A percentile compares a stretch with the other conserved stretches of the same genome.
Conservation (phyloP, 2,797 vertebrate species). For the Mionectes olivaceus region DNA sequence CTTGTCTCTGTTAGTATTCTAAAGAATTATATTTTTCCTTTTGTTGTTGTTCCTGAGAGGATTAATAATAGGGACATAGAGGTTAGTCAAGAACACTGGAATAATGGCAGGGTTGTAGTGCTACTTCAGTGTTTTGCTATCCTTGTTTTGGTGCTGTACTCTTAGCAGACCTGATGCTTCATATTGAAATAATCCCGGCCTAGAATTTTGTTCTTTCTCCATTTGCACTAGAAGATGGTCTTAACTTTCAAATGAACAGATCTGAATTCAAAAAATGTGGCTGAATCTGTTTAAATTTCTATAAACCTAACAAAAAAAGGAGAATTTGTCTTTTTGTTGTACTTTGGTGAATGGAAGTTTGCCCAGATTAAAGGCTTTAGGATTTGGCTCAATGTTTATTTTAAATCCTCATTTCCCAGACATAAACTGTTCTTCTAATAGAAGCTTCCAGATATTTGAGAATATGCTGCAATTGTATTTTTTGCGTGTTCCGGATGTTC, state of each 20-base stretch:
- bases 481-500: background rate
- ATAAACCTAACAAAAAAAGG: conserved; percentile 12
- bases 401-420: conserved; percentile 50
- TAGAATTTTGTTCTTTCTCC: background rate
- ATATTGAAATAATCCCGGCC: background rate
- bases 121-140: background rate
- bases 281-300: background rate
- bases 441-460: conserved; percentile 53
- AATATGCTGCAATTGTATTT: conserved; percentile 44
- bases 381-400: conserved; percentile 52
- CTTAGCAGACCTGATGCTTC: background rate
- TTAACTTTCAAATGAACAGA: background rate
- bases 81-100: background rate
- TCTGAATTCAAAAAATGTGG: conserved; percentile 12
- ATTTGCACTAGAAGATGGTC: background rate
- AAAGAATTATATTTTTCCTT: background rate
- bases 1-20: background rate
- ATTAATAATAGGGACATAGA: background rate
- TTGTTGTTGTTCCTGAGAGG: background rate
- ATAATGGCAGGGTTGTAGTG: background rate
- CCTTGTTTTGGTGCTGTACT: background rate
- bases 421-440: conserved; percentile 38
- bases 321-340: conserved; percentile 35
- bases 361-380: conserved; percentile 48
- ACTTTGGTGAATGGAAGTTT: conserved; percentile 42